Evolutionary conservation across 64 coral and sea anemone genomes (phyloP).

Genomic region (Pocillopora verrucosa): DNA sequence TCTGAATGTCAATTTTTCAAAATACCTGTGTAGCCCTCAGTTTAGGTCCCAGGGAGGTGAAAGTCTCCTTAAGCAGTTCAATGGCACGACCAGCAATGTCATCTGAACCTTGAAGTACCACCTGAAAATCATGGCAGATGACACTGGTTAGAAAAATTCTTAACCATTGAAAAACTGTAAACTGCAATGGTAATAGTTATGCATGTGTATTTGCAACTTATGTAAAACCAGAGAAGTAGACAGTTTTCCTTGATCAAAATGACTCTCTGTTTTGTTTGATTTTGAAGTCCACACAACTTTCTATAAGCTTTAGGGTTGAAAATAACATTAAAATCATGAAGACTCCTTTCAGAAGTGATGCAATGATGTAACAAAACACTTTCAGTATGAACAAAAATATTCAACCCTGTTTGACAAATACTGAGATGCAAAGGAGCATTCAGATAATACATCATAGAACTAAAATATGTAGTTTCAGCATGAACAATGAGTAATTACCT

Average conservation of each 20-base stretch:
- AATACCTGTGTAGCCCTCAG: conserved; percentile 87
- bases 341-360: too few species aligned
- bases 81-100: conserved; percentile 92
- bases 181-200: too few species aligned
- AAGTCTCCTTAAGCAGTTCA: conserved; percentile 91
- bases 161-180: too few species aligned
- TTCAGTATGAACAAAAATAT: too few species aligned
- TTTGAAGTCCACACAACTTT: too few species aligned
- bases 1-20: neutral
- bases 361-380: too few species aligned
- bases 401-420: too few species aligned
- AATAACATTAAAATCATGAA: too few species aligned
- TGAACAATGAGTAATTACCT: conserved; percentile 50
- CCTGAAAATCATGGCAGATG: conserved; percentile 23
- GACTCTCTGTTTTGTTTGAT: too few species aligned
- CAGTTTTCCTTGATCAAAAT: too few species aligned
- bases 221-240: neutral
- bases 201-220: neutral
- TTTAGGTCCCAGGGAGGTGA: conserved; percentile 88
- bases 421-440: neutral
- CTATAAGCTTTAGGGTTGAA: too few species aligned
- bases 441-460: neutral
- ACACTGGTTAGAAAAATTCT: too few species aligned
- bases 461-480: neutral
- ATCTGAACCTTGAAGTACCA: conserved; percentile 82